phyloP scores from a whole-genome alignment of 2,888 invertebrate species.

The Cephus runcator region DNA sequence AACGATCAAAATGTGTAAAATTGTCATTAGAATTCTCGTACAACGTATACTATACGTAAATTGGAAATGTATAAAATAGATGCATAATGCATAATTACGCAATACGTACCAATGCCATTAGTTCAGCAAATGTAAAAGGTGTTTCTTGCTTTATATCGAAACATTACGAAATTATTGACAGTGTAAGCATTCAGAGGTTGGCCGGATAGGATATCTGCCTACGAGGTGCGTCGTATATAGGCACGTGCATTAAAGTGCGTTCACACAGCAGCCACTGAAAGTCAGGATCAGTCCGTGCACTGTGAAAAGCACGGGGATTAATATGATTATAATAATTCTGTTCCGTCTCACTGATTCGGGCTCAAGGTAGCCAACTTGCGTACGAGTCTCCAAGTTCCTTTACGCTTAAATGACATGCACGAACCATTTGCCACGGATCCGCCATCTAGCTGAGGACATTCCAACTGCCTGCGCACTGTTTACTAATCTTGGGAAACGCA shows the following conservation, averaged over 20 bases:
- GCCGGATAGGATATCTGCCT: background rate
- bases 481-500: background rate
- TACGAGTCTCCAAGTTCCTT: background rate
- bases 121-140: too few relatives aligned
- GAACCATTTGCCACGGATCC: background rate
- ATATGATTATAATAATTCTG: slow-evolving; percentile 41
- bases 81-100: background rate
- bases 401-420: background rate
- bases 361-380: slow-evolving; percentile 54
- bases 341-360: slow-evolving; percentile 61
- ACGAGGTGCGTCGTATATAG: background rate
- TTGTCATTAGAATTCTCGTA: too few relatives aligned
- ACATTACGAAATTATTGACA: background rate
- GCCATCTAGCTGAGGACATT: background rate
- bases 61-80: too few relatives aligned
- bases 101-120: background rate
- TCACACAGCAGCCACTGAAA: background rate
- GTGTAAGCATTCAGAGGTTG: background rate
- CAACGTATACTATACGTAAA: too few relatives aligned
- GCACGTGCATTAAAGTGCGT: background rate
- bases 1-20: too few relatives aligned
- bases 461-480: background rate
- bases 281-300: background rate
- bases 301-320: background rate
- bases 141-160: background rate